phyloP scores from a whole-genome alignment of 1,140 invertebrate species.

The Drosophila albomicans region DNA sequence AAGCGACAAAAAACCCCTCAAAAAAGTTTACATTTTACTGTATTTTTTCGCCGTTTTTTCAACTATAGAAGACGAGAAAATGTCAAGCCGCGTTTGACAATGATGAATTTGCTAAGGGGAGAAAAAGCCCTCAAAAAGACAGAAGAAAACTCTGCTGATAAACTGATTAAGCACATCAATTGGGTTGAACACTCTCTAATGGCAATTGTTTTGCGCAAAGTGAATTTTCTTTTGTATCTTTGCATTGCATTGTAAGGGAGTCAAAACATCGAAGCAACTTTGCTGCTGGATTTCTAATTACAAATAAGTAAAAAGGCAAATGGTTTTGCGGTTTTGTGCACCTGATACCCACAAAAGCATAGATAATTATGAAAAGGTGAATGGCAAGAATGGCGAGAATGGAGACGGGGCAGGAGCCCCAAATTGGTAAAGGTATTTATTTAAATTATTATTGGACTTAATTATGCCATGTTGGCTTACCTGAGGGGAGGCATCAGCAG shows the following conservation, averaged over 20 bases:
- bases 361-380: conserved; percentile 73
- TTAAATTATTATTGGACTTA: conserved; percentile 83
- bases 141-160: conserved; percentile 59
- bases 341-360: conserved; percentile 61
- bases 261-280: conserved; percentile 19
- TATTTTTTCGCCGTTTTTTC: conserved; percentile 12
- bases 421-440: conserved; percentile 76
- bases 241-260: conserved; percentile 59
- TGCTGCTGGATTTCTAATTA: conserved; percentile 66
- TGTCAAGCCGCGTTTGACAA: conserved; percentile 80
- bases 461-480: conserved; percentile 60
- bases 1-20: conserved; percentile 43
- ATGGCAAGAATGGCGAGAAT: not conserved
- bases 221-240: conserved; percentile 73
- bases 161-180: conserved; percentile 83
- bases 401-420: conserved; percentile 12
- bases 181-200: conserved; percentile 62
- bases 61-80: conserved; percentile 46
- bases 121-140: conserved; percentile 50
- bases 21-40: conserved; percentile 65
- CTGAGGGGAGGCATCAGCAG: not conserved
- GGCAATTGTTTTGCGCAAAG: conserved; percentile 82
- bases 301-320: conserved; percentile 64
- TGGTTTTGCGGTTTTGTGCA: conserved; percentile 72
- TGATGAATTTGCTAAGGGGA: conserved; percentile 71